Percentiles rank a stretch among this genome's conserved stretches.
Conservation (phyloP, 2,888 invertebrate species). For the Apamea crenata region DNA sequence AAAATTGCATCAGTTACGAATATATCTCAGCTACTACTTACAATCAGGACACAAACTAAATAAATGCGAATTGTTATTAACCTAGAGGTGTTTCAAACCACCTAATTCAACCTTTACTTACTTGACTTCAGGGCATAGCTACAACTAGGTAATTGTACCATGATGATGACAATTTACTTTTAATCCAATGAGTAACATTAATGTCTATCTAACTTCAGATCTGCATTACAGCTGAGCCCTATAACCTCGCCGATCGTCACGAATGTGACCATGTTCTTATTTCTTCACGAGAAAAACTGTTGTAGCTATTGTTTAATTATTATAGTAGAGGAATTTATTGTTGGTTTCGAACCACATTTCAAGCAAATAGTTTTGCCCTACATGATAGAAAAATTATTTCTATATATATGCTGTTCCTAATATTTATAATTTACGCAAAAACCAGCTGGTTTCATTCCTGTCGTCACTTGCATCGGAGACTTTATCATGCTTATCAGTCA, state of each 20-base stretch:
- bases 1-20: not conserved
- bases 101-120: not conserved
- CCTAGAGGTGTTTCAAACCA: not conserved
- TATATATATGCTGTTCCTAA: not conserved
- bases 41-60: not conserved
- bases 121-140: not conserved
- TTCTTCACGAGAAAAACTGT: not conserved
- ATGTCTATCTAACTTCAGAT: slow-evolving; percentile 46
- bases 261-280: slow-evolving; percentile 13
- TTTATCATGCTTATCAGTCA: not conserved
- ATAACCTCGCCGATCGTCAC: slow-evolving; percentile 25
- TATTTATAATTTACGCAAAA: not conserved
- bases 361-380: not conserved
- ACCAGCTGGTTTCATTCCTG: not conserved
- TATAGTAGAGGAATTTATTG: not conserved
- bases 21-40: not conserved
- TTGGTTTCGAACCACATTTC: not conserved
- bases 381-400: not conserved
- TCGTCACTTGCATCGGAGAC: not conserved
- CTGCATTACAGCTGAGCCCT: slow-evolving; percentile 24
- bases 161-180: slow-evolving; percentile 13
- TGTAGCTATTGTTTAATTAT: not conserved
- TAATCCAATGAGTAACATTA: not conserved
- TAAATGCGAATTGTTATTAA: not conserved
- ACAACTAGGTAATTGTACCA: slow-evolving; percentile 9